phyloP scores from a whole-genome alignment of 2,888 invertebrate genomes.

The Halictus quadricinctus region DNA sequence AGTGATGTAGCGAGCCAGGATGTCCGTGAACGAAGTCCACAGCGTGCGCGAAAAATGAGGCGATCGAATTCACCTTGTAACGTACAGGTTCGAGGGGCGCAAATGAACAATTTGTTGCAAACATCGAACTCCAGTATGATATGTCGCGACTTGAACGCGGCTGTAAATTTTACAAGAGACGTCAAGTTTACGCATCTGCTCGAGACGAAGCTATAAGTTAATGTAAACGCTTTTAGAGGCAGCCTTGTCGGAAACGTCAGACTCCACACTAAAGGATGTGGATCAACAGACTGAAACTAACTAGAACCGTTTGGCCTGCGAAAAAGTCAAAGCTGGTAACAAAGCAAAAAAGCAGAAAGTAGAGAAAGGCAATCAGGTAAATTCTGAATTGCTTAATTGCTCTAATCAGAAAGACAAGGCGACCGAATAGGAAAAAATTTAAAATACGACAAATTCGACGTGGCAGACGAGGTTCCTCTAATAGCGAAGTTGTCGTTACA shows the following conservation, averaged over 20 bases:
- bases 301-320: neutral
- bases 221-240: neutral
- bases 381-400: neutral
- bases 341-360: neutral
- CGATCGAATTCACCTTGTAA: neutral
- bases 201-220: neutral
- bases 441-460: neutral
- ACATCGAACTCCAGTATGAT: neutral
- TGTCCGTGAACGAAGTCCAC: neutral
- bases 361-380: neutral
- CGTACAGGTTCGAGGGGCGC: neutral
- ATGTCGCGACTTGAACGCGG: neutral
- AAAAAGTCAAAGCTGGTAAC: neutral
- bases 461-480: constrained; percentile 5
- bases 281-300: neutral
- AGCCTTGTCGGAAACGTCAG: neutral
- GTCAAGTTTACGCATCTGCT: neutral
- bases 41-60: neutral
- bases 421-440: neutral
- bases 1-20: neutral
- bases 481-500: neutral
- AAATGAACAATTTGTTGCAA: neutral
- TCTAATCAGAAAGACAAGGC: neutral
- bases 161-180: neutral
- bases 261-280: neutral